These are phyloP conservation scores for Drosophila biarmipes DNA, from an alignment of 1,140 invertebrate species.

Conservation along the genomic window DNA sequence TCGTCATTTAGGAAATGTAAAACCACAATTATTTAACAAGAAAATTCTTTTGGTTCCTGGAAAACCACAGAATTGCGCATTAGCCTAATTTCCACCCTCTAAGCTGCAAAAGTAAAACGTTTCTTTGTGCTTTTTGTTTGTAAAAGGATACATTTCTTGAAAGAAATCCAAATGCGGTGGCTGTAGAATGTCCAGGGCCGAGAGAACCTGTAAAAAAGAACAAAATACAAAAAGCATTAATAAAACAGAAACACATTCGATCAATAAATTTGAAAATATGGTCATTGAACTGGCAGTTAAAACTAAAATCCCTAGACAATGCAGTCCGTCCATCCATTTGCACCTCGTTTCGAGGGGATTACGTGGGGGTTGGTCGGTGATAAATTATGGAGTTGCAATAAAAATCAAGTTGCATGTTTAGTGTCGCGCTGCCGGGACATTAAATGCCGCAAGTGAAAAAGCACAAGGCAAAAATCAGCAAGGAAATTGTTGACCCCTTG, in stretches of 20 bases:
- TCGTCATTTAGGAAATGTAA: background rate
- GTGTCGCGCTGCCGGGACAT: constrained; percentile 73
- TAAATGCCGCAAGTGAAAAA: constrained; percentile 64
- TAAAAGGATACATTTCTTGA: constrained; percentile 99
- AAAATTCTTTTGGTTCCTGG: background rate
- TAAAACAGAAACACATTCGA: constrained; percentile 20
- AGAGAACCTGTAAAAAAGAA: constrained; percentile 92
- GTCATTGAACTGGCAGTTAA: constrained; percentile 22
- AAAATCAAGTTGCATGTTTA: constrained; percentile 79
- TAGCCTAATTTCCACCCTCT: background rate
- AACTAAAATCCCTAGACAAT: constrained; percentile 44
- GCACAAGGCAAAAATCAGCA: constrained; percentile 25
- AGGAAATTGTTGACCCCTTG: constrained; percentile 63
- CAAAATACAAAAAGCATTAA: constrained; percentile 40
- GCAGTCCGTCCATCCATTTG: constrained; percentile 58
- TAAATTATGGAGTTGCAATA: constrained; percentile 73
- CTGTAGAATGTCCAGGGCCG: constrained; percentile 97
- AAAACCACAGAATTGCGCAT: background rate
- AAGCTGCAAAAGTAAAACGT: background rate
- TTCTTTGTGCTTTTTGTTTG: constrained; percentile 11
- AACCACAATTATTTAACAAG: background rate
- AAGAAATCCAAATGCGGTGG: constrained; percentile 99
- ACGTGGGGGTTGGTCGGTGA: constrained; percentile 11
- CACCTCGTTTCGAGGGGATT: constrained; percentile 51
- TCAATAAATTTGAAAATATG: constrained; percentile 11